Evolutionary conservation across 2,888 invertebrate genomes (phyloP).

Genomic region (Gortyna flavago): DNA sequence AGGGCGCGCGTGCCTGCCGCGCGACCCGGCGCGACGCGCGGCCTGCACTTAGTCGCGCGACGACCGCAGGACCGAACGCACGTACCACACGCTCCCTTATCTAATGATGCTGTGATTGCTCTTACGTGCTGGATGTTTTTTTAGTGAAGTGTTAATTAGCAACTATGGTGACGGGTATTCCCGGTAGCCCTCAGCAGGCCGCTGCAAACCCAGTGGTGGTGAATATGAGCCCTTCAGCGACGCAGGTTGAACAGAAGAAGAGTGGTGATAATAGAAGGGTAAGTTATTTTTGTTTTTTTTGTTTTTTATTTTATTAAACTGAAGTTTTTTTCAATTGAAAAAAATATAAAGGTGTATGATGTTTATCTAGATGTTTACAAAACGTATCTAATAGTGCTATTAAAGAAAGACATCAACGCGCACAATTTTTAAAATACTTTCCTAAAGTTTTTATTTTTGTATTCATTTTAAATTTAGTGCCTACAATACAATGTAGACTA

Average conservation of each 20-base stretch:
- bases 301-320: background rate
- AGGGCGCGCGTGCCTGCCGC: slow-evolving; percentile 81
- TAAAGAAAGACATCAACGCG: slow-evolving; percentile 76
- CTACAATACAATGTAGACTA: too few species aligned
- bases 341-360: background rate
- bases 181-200: slow-evolving; percentile 79
- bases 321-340: background rate
- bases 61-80: slow-evolving; percentile 73
- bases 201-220: slow-evolving; percentile 72
- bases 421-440: slow-evolving; percentile 7
- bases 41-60: slow-evolving; percentile 84
- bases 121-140: slow-evolving; percentile 59
- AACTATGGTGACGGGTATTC: slow-evolving; percentile 86
- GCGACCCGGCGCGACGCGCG: slow-evolving; percentile 42
- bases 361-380: background rate
- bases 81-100: slow-evolving; percentile 44
- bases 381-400: slow-evolving; percentile 45
- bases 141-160: slow-evolving; percentile 67
- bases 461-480: background rate
- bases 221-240: slow-evolving; percentile 77
- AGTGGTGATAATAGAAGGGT: slow-evolving; percentile 85
- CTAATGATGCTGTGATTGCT: slow-evolving; percentile 74
- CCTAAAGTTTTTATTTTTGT: background rate
- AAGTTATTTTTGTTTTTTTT: slow-evolving; percentile 67
- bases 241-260: slow-evolving; percentile 80